Evolutionary conservation across 2,888 invertebrate species (phyloP).

Genomic region (Eupithecia vulgata): DNA sequence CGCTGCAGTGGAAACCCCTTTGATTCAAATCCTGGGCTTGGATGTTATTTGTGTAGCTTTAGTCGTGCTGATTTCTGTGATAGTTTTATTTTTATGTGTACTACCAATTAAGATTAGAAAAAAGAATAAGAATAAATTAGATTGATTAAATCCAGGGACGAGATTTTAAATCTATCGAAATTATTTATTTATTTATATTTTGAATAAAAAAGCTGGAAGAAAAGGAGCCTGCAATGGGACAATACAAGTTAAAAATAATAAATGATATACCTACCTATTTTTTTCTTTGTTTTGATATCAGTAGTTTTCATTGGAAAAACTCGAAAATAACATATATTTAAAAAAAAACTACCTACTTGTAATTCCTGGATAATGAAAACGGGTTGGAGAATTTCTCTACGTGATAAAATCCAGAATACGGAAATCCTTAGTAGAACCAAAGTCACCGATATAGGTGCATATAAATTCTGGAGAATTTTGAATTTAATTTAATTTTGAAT

Average conservation of each 20-base stretch:
- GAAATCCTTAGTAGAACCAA: too few species aligned
- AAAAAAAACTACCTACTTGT: too few species aligned
- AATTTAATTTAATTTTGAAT: too few species aligned
- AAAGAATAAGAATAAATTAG: conserved; percentile 17
- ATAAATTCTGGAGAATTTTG: too few species aligned
- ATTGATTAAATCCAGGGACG: conserved; percentile 12
- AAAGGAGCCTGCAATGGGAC: too few species aligned
- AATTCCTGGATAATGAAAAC: too few species aligned
- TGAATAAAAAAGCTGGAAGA: too few species aligned
- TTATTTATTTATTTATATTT: neutral
- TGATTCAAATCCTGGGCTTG: conserved; percentile 76
- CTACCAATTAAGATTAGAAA: conserved; percentile 14
- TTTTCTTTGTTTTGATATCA: neutral
- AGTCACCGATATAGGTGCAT: too few species aligned
- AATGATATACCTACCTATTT: neutral
- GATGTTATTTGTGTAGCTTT: conserved; percentile 55
- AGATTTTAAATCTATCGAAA: neutral
- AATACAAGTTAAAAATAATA: too few species aligned
- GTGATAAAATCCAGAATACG: too few species aligned
- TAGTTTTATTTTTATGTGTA: conserved; percentile 23
- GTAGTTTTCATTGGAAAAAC: neutral
- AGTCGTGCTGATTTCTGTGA: conserved; percentile 19
- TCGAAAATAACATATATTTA: neutral
- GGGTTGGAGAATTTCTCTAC: too few species aligned
- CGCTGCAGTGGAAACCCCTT: conserved; percentile 75